Base-by-base conservation (phyloP, 2,888 invertebrate genomes). In the Pocota personata region DNA sequence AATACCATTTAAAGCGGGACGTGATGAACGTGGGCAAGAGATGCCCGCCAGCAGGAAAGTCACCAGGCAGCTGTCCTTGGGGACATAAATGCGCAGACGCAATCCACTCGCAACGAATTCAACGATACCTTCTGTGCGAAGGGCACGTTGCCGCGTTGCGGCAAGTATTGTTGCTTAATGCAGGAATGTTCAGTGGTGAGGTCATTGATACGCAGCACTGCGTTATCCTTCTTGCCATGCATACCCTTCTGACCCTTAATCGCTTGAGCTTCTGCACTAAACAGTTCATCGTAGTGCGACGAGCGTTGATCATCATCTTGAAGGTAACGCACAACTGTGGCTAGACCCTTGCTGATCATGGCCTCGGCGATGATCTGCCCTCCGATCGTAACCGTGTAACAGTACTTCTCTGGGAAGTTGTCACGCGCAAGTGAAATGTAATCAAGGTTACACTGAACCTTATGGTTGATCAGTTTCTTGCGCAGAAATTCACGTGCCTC, bases 41-140 rank as follows among this genome's bases (percentile, higher is more conserved):
- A 97, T 96, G 82, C 96, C 95, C 91, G 93, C 93, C 91, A 92
- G 94, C 64, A 99, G 94, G 94, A 99, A 98, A 3, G 99, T 99
- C 72, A 99, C 96, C 72, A 99, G 94, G 88, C 98, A 97, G 73
- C 98, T 98, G 90, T 98, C 98, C 92, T 98, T 98, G 1, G 98
- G 97, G 88, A 99, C 95, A 93, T 96, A 99, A 7, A 99, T 92
- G 87, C 99, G 95, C 90, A 99, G 93, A 55, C 99, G 95, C 0
- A 99, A 98, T 16, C 99, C 99, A 90, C 98, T 98, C 0, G 98
- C 97, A 1, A 99, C 98, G 92, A 98, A 99, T 91, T 99, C 99
- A 3, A 99, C 98, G 12, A 97, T 95, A 3, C 97, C 99, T 91
- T 98, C 98, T 57, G 97, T 96, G 88, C 97, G 95, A 78, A 97